Conservation (phyloP, 2,797 vertebrate species). For the Macropus fuliginosus region DNA sequence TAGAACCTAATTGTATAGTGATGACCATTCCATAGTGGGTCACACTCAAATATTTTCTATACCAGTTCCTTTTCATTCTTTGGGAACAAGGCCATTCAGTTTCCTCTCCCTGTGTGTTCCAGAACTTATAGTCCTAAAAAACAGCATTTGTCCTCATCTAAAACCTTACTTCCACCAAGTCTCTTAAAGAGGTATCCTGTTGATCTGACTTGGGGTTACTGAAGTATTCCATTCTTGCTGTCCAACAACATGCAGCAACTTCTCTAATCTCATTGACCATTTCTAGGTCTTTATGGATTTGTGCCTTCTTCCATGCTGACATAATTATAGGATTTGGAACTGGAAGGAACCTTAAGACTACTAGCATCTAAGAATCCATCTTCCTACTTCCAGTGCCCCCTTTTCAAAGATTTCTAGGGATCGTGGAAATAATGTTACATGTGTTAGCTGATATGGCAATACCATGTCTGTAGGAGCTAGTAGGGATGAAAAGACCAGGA, state of each 20-base stretch:
- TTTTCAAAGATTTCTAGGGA: conserved; percentile 41
- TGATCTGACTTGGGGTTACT: conserved; percentile 12
- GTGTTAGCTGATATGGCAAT: background rate
- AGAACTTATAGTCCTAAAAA: conserved; percentile 19
- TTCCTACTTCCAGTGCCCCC: conserved; percentile 9
- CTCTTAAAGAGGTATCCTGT: background rate
- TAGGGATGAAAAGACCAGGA: background rate
- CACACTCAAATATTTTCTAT: conserved; percentile 44
- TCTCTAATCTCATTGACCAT: conserved; percentile 8
- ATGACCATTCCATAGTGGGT: conserved; percentile 10
- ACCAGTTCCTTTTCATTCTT: conserved; percentile 21
- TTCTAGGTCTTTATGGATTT: background rate
- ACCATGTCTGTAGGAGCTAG: background rate
- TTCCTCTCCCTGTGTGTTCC: conserved; percentile 2
- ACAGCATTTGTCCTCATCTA: background rate
- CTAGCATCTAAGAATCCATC: conserved; percentile 9
- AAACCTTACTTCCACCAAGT: background rate
- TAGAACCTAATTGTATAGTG: conserved; percentile 39
- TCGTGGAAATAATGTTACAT: conserved; percentile 26
- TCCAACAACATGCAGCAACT: background rate
- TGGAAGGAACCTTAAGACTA: background rate
- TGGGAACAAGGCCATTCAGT: conserved; percentile 24
- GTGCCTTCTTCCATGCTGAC: background rate
- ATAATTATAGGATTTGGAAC: background rate
- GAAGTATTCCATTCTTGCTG: background rate